These are phyloP conservation scores for Rhinichthys osculus DNA, from an alignment of 2,797 vertebrate genomes.

Conservation along the genomic window DNA sequence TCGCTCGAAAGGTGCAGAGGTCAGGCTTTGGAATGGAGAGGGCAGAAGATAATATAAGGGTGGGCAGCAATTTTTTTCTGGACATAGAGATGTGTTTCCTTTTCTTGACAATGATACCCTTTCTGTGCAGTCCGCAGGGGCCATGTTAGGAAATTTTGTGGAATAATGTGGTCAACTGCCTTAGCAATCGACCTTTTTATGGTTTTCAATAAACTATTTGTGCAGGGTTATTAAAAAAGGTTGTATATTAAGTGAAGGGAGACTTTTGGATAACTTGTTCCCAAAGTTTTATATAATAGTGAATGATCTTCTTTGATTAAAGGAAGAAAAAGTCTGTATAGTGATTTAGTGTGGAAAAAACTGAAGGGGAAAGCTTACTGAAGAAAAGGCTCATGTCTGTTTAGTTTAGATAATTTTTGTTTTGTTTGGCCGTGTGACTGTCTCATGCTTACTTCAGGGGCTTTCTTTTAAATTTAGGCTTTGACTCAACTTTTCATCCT, in stretches of 20 bases:
- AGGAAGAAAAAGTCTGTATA: neutral
- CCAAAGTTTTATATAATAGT: neutral
- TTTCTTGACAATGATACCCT: constrained; percentile 38
- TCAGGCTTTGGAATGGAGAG: constrained; percentile 31
- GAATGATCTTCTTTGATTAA: constrained; percentile 10
- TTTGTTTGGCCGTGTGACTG: constrained; percentile 24
- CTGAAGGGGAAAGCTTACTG: neutral
- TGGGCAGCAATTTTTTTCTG: constrained; percentile 50
- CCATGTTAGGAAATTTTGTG: neutral
- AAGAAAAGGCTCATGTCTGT: neutral
- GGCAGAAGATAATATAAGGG: neutral
- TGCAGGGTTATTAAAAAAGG: neutral
- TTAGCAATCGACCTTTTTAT: neutral
- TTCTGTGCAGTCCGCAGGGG: constrained; percentile 30
- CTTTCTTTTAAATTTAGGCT: neutral
- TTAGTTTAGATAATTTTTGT: neutral
- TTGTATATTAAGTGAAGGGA: neutral
- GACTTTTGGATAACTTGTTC: neutral
- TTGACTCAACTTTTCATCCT: neutral
- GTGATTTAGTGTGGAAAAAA: neutral
- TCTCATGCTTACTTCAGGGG: constrained; percentile 26
- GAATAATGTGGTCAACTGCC: neutral
- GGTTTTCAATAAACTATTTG: neutral
- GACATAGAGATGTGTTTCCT: constrained; percentile 9
- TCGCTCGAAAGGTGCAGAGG: constrained; percentile 2